Evolutionary conservation across 2,888 invertebrate genomes (phyloP), one percentile per base, ranked within the genome.

Genomic region (Eupsilia transversa): DNA sequence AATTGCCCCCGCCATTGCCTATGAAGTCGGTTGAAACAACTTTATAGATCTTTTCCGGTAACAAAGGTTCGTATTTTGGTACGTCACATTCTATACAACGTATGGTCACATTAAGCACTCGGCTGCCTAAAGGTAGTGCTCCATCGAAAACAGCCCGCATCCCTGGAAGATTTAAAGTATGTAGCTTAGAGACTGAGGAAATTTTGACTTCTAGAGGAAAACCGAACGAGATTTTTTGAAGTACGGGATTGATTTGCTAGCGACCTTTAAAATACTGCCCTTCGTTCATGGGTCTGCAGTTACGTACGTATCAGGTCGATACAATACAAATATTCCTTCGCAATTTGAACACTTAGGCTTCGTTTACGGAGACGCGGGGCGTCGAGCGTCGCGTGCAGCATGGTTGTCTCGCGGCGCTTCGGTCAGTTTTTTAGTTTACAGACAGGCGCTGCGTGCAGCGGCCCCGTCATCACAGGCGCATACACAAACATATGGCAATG

Each of bases 1-100:
- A 98, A 3, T 97, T 97, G 86, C 98, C 98, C 0, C 98, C 98
- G 5, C 98, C 98, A 54, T 90, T 92, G 0, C 95, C 95, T 65
- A 98, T 87, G 87, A 97, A 98, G 66, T 96, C 95, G 0, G 96
- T 93, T 0, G 97, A 86, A 0, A 97, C 96, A 1, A 98, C 90
- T 64, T 96, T 96, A 92, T 98, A 98, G 78, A 94, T 95, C 77
- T 96, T 92, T 2, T 97, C 93, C 0, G 90, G 86, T 14, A 96
- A 92, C 38, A 98, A 90, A 0, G 97, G 94, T 80, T 97, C 96
- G 89, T 97, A 98, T 61, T 85, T 89, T 0, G 98, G 98, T 2
- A 97, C 91, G 0, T 93, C 89, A 89, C 98, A 98, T 33, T 97
- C 94, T 64, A 97, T 96, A 87, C 98, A 98, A 7, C 97, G 94